phyloP scores from a whole-genome alignment of 1,140 invertebrate species.

The Chelonus insularis region DNA sequence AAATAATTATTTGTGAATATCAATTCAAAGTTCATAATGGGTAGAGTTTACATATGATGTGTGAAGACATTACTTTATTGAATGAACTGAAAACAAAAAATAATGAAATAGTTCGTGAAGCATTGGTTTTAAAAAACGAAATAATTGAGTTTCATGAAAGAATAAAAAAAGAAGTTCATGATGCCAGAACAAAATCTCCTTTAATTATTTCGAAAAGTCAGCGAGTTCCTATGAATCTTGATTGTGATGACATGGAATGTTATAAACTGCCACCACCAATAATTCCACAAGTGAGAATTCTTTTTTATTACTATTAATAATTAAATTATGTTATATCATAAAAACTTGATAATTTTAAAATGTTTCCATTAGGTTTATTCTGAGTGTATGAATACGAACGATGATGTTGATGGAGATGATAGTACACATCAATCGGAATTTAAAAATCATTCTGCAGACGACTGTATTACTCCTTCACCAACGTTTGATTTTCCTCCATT shows the following conservation, averaged over 20 bases:
- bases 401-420: slow-evolving; percentile 38
- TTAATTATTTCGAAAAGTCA: slow-evolving; percentile 70
- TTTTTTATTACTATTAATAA: too few species aligned
- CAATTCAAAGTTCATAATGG: too few species aligned
- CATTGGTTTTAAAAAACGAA: slow-evolving; percentile 66
- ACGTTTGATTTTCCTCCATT: slow-evolving; percentile 57
- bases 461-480: slow-evolving; percentile 54
- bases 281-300: slow-evolving; percentile 54
- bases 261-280: slow-evolving; percentile 55
- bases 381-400: slow-evolving; percentile 30
- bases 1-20: neutral
- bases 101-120: slow-evolving; percentile 64
- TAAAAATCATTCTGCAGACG: slow-evolving; percentile 46
- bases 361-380: slow-evolving; percentile 43
- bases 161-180: slow-evolving; percentile 68
- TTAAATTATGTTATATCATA: too few species aligned
- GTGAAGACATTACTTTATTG: slow-evolving; percentile 71
- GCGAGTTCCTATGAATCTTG: slow-evolving; percentile 67
- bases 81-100: slow-evolving; percentile 67
- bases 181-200: slow-evolving; percentile 70
- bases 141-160: slow-evolving; percentile 69
- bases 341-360: too few species aligned
- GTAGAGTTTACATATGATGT: slow-evolving; percentile 69
- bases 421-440: slow-evolving; percentile 34
- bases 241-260: slow-evolving; percentile 60